These are phyloP conservation scores for Tubulanus polymorphus DNA, from an alignment of 2,888 invertebrate species.

Conservation along the genomic window DNA sequence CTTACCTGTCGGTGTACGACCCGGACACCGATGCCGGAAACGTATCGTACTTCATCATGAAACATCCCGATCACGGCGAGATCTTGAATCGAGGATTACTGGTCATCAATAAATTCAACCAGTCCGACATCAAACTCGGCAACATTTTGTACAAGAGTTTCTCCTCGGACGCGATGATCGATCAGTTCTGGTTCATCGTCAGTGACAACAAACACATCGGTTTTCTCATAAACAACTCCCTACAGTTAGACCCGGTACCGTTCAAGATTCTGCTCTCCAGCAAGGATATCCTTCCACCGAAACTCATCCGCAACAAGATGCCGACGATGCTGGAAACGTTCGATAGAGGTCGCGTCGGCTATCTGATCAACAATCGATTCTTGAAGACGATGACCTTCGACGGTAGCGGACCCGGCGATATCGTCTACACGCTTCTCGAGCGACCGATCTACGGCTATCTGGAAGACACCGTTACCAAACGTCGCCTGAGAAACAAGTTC, in stretches of 20 bases:
- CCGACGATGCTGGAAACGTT: constrained; percentile 39
- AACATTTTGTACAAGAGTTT: constrained; percentile 43
- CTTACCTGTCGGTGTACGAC: constrained; percentile 38
- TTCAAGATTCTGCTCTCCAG: constrained; percentile 45
- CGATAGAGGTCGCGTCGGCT: constrained; percentile 36
- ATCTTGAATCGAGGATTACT: constrained; percentile 34
- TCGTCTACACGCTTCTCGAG: constrained; percentile 40
- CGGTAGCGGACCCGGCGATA: constrained; percentile 26
- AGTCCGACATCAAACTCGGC: constrained; percentile 46
- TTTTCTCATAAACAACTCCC: constrained; percentile 41
- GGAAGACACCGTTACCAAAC: constrained; percentile 41
- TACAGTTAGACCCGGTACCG: constrained; percentile 38
- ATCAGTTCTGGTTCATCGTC: constrained; percentile 43
- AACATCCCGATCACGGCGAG: constrained; percentile 43
- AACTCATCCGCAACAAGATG: constrained; percentile 32
- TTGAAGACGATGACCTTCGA: constrained; percentile 42
- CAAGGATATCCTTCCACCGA: constrained; percentile 40
- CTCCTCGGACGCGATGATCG: constrained; percentile 32
- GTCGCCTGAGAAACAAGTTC: constrained; percentile 37
- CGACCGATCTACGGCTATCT: constrained; percentile 43
- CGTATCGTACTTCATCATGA: constrained; percentile 44
- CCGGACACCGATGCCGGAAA: constrained; percentile 41
- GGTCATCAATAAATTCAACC: constrained; percentile 40
- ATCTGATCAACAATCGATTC: constrained; percentile 34
- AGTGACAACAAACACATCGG: constrained; percentile 42